Base-by-base conservation (phyloP, 2,113 vertebrate genomes). In the Anarhynchus alexandrinus region DNA sequence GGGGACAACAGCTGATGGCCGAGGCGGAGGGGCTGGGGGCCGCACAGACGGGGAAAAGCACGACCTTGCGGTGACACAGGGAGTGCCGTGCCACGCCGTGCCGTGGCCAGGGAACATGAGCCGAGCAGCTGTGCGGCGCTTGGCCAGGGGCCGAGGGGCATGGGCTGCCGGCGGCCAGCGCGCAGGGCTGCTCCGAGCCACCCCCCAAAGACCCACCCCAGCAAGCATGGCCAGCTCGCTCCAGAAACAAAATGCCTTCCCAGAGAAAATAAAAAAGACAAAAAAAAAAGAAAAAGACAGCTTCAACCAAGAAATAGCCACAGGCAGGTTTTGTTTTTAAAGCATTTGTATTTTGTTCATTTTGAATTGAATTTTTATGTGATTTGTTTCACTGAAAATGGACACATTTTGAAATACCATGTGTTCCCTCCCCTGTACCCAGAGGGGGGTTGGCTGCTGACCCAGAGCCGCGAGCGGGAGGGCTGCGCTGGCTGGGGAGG, bases 271-370 rank as follows among this genome's bases (percentile, higher is more conserved):
- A 9, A 3, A 8, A 13, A 9, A 7, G 6, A 14, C 3, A 4
- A 34, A 34, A 25, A 6, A 32, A 3, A 6, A 42, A 52, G 3
- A 55, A 12, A 45, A 3, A 61, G 36, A 54, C 51, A 80, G 85
- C 54, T 94, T 86, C 82, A 88, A 61, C 90, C 79, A 85, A 78
- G 72, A 85, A 88, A 91, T 59, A 81, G 90, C 96, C 88, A 84
- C 38, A 30, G 88, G 94, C 86, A 81, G 77, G 70, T 64, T 92
- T 86, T 96, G 89, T 76, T 94, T 94, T 83, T 86, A 83, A 83
- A 84, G 86, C 83, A 23, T 90, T 82, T 92, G 67, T 81, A 74
- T 88, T 91, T 86, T 84, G 72, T 84, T 86, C 72, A 9, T 66
- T 91, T 83, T 88, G 85, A 91, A 95, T 78, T 70, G 82, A 90